These are phyloP conservation scores for Boloria euphrosyne DNA, from an alignment of 2,888 invertebrate genomes.

Conservation along the genomic window DNA sequence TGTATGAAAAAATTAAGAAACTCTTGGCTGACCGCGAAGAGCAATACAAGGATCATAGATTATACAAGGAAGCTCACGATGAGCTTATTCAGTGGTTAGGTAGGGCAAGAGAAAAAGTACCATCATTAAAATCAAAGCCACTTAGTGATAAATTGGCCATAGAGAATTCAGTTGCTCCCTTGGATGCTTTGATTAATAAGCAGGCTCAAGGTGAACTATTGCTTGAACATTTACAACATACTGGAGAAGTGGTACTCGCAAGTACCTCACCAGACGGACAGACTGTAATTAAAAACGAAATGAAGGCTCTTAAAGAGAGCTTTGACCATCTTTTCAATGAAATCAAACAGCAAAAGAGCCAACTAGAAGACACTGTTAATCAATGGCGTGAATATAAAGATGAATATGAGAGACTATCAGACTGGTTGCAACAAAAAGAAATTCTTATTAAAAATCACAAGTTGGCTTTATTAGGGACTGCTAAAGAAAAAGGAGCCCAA, in stretches of 20 bases:
- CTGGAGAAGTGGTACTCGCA: conserved; percentile 92
- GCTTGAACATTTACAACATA: conserved; percentile 92
- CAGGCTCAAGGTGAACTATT: conserved; percentile 95
- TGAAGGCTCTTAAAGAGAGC: conserved; percentile 91
- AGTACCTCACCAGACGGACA: conserved; percentile 92
- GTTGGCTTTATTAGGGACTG: conserved; percentile 88
- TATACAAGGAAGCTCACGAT: conserved; percentile 95
- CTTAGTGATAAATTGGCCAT: conserved; percentile 93
- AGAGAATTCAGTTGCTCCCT: conserved; percentile 93
- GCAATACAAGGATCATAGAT: conserved; percentile 92
- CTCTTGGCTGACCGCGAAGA: conserved; percentile 90
- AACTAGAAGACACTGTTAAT: conserved; percentile 89
- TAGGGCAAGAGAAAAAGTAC: conserved; percentile 93
- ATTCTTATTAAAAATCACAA: conserved; percentile 95
- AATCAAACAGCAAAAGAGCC: conserved; percentile 91
- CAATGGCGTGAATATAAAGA: conserved; percentile 96
- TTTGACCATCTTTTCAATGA: conserved; percentile 93
- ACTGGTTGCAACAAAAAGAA: conserved; percentile 96
- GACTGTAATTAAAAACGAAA: conserved; percentile 91
- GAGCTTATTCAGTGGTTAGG: conserved; percentile 94
- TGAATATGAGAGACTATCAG: conserved; percentile 94
- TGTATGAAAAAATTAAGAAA: conserved; percentile 89
- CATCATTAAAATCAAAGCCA: conserved; percentile 91
- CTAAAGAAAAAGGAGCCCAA: conserved; percentile 92
- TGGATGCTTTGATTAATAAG: conserved; percentile 92